A percentile compares a stretch with the other conserved stretches of the same genome.
phyloP scores from a whole-genome alignment of 2,113 vertebrate species.

The Elanus axillaris region DNA sequence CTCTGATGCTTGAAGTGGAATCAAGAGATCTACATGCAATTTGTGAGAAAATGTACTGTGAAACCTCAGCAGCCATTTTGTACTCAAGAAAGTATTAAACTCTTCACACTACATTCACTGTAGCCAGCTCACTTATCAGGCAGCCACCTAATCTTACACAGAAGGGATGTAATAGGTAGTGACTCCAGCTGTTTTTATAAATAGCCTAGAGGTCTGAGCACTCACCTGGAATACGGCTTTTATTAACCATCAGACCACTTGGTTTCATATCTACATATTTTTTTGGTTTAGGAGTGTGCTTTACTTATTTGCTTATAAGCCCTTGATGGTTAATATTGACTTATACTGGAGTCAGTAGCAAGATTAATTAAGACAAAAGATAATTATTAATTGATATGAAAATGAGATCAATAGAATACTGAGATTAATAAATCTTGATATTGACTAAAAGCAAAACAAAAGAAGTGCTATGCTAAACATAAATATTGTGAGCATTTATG shows the following conservation, averaged over 20 bases:
- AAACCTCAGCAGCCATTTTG: background rate
- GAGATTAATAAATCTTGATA: conserved; percentile 66
- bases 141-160: background rate
- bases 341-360: conserved; percentile 26
- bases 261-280: background rate
- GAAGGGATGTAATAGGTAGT: background rate
- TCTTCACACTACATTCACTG: background rate
- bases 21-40: background rate
- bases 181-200: background rate
- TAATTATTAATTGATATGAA: conserved; percentile 64
- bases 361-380: conserved; percentile 60
- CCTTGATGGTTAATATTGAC: conserved; percentile 28
- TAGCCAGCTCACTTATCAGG: background rate
- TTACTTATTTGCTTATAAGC: background rate
- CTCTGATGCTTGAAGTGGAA: background rate
- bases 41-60: background rate
- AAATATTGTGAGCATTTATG: background rate
- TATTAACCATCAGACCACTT: background rate
- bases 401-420: conserved; percentile 54
- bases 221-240: conserved; percentile 13
- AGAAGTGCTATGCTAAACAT: background rate
- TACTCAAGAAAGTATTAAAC: background rate
- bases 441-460: conserved; percentile 39
- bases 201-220: background rate
- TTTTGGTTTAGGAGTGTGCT: background rate